Conservation (phyloP, 1,140 invertebrate species). For the Asobara japonica region DNA sequence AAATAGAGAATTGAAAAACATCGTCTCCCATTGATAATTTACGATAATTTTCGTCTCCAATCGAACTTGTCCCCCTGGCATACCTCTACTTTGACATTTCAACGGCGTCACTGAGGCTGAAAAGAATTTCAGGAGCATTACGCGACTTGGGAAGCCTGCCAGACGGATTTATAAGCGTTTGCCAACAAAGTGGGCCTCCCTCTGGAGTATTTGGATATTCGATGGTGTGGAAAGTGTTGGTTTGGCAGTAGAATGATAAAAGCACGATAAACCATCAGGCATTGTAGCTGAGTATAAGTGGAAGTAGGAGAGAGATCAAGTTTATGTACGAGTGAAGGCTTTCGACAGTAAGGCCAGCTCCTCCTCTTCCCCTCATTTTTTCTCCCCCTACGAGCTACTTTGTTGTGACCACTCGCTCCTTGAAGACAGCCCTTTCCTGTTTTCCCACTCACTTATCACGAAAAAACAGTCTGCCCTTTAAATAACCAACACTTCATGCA, state of each 20-base stretch:
- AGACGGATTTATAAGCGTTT: conserved; percentile 31
- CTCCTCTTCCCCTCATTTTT: background rate
- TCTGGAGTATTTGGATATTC: conserved; percentile 29
- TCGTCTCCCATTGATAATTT: background rate
- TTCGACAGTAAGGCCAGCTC: background rate
- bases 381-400: background rate
- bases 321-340: background rate
- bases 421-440: conserved; percentile 1
- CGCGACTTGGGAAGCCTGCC: conserved; percentile 22
- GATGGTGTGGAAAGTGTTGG: conserved; percentile 40
- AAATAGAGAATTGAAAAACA: background rate
- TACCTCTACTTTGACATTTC: conserved; percentile 13
- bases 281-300: conserved; percentile 30
- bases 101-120: conserved; percentile 20
- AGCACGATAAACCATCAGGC: conserved; percentile 46
- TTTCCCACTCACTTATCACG: background rate
- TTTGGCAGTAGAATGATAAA: conserved; percentile 49
- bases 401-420: background rate
- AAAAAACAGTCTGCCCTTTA: background rate
- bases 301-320: background rate
- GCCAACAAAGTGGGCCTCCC: conserved; percentile 14
- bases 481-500: background rate
- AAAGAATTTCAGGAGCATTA: conserved; percentile 25
- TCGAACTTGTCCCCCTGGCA: background rate
- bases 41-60: background rate